phyloP scores from a whole-genome alignment of 1,140 invertebrate species.

The Nomia melanderi region DNA sequence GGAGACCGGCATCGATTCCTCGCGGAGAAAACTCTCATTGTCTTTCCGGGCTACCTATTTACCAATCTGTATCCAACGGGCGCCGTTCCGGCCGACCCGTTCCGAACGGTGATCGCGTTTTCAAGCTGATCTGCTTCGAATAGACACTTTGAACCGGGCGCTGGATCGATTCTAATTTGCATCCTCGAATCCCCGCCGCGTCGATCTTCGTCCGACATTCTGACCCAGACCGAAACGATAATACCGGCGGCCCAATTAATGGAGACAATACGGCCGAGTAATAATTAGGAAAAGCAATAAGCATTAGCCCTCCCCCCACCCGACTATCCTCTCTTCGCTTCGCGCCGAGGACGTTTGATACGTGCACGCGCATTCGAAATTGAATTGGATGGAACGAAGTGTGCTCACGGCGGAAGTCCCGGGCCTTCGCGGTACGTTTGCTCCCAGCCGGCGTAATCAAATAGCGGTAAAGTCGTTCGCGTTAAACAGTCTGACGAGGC shows the following conservation, averaged over 20 bases:
- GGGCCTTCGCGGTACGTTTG: background rate
- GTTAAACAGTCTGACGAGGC: background rate
- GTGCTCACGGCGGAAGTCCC: background rate
- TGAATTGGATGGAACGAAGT: slow-evolving; percentile 9
- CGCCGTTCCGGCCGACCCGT: background rate
- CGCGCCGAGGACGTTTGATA: slow-evolving; percentile 11
- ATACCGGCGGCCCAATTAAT: slow-evolving; percentile 3
- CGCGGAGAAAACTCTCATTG: background rate
- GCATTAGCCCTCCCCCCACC: slow-evolving; percentile 15
- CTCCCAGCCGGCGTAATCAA: background rate
- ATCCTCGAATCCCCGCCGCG: background rate
- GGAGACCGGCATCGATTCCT: background rate
- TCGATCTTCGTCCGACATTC: background rate
- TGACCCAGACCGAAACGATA: background rate
- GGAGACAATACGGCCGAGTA: background rate
- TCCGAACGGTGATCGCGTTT: slow-evolving; percentile 26
- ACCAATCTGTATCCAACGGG: background rate
- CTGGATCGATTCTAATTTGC: background rate
- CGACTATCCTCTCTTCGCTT: no score
- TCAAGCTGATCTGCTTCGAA: background rate
- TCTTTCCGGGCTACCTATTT: background rate
- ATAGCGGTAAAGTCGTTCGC: background rate
- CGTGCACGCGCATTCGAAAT: slow-evolving; percentile 17
- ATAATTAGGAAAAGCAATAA: slow-evolving; percentile 34
- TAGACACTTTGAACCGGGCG: background rate